Percentiles rank a stretch among this genome's conserved stretches.
These are phyloP conservation scores for Burhinus oedicnemus DNA, from an alignment of 2,113 vertebrate species.

Conservation along the genomic window DNA sequence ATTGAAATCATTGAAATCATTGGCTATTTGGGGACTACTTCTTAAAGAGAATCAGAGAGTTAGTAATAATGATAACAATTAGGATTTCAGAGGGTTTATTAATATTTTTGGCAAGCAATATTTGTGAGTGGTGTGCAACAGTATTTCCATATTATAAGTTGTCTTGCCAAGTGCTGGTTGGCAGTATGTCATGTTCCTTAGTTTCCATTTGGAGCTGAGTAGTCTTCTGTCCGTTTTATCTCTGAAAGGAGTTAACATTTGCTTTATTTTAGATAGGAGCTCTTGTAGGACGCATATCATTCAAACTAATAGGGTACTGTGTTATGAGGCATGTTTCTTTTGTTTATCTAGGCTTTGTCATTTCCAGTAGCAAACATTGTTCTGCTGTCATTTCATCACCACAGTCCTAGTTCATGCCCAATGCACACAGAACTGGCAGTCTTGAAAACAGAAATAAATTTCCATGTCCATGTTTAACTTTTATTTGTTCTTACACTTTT, in stretches of 20 bases:
- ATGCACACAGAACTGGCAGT: neutral
- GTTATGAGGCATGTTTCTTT: neutral
- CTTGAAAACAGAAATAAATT: neutral
- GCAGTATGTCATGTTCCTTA: constrained; percentile 40
- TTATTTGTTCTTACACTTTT: constrained; percentile 38
- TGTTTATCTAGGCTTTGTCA: neutral
- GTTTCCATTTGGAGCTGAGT: neutral
- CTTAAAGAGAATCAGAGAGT: neutral
- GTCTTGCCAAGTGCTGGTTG: constrained; percentile 37
- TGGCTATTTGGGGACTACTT: neutral
- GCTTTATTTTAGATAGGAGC: neutral
- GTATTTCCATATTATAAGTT: constrained; percentile 6
- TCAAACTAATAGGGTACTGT: neutral
- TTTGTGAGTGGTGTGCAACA: neutral
- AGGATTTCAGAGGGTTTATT: neutral
- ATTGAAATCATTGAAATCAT: neutral
- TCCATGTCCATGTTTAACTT: constrained; percentile 6
- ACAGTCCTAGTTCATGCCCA: neutral
- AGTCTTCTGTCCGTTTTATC: neutral
- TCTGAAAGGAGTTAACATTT: neutral
- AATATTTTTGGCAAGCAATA: neutral
- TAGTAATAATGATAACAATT: neutral
- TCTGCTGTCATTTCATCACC: neutral
- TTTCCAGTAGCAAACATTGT: neutral
- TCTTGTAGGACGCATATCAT: neutral